Evolutionary conservation across 2,797 vertebrate species (phyloP).

Genomic region (Spinibarbus caldwelli): DNA sequence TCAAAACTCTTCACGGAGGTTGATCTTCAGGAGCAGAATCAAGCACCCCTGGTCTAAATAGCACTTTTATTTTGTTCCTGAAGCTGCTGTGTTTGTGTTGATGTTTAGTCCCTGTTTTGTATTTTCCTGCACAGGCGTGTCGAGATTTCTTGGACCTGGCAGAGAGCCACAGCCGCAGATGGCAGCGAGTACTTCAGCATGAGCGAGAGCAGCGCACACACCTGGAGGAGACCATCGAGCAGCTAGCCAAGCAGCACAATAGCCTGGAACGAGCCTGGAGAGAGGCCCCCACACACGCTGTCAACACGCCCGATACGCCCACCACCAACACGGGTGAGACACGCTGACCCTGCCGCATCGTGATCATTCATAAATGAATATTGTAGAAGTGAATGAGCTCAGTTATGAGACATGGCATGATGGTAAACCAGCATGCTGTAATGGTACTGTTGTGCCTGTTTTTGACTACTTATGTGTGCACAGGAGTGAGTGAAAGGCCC

Average conservation of each 20-base stretch:
- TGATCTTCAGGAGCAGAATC: background rate
- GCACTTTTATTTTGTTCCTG: background rate
- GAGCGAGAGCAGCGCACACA: conserved; percentile 94
- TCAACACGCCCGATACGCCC: conserved; percentile 71
- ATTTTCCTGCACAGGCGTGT: conserved; percentile 84
- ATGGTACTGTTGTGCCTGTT: conserved; percentile 26
- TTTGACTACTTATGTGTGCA: conserved; percentile 16
- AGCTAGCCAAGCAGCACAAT: conserved; percentile 98
- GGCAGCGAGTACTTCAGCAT: conserved; percentile 97
- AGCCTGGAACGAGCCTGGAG: conserved; percentile 96
- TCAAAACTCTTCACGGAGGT: background rate
- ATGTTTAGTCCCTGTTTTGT: background rate
- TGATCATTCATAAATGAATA: background rate
- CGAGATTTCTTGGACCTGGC: conserved; percentile 96
- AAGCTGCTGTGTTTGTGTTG: conserved; percentile 11
- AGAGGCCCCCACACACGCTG: conserved; percentile 80
- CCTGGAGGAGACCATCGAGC: conserved; percentile 97
- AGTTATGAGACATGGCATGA: background rate
- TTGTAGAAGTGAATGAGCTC: background rate
- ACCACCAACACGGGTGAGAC: conserved; percentile 83
- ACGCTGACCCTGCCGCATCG: background rate
- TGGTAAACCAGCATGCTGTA: background rate
- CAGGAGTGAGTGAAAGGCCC: conserved; percentile 78
- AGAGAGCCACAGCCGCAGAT: conserved; percentile 92
- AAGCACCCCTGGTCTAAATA: background rate